A percentile compares a stretch with the other conserved stretches of the same genome.
These are phyloP conservation scores for Sakesphorus luctuosus DNA, from an alignment of 2,113 vertebrate species.

Conservation along the genomic window DNA sequence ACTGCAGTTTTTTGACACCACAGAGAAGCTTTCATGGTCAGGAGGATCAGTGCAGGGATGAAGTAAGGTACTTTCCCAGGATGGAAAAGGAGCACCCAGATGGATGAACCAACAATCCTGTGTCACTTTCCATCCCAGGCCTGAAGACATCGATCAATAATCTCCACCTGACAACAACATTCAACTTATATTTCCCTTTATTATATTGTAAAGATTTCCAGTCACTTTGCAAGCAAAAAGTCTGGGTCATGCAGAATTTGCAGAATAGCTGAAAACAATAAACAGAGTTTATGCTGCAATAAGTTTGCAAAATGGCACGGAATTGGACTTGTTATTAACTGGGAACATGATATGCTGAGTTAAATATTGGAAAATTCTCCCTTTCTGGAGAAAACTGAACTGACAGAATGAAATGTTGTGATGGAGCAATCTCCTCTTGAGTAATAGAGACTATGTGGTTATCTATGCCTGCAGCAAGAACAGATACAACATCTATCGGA, in stretches of 20 bases:
- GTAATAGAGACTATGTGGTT: neutral
- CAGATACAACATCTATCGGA: neutral
- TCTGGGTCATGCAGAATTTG: neutral
- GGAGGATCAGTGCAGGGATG: neutral
- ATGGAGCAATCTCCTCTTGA: neutral
- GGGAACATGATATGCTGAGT: neutral
- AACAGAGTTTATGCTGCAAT: accelerated
- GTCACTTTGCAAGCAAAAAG: neutral
- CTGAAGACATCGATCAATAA: neutral
- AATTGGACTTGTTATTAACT: neutral
- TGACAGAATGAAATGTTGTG: neutral
- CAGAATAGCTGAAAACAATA: neutral
- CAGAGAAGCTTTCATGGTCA: neutral
- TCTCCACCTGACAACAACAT: neutral
- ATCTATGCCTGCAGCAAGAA: neutral
- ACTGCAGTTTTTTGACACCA: neutral
- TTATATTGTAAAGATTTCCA: neutral
- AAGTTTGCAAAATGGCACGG: neutral
- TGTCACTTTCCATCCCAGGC: neutral
- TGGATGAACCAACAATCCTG: neutral
- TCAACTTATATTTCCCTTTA: neutral
- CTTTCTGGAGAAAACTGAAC: neutral
- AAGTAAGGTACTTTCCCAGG: neutral
- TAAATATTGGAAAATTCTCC: neutral
- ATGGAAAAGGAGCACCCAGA: neutral